phyloP scores from a whole-genome alignment of 2,113 vertebrate genomes.

The Myotis davidii region DNA sequence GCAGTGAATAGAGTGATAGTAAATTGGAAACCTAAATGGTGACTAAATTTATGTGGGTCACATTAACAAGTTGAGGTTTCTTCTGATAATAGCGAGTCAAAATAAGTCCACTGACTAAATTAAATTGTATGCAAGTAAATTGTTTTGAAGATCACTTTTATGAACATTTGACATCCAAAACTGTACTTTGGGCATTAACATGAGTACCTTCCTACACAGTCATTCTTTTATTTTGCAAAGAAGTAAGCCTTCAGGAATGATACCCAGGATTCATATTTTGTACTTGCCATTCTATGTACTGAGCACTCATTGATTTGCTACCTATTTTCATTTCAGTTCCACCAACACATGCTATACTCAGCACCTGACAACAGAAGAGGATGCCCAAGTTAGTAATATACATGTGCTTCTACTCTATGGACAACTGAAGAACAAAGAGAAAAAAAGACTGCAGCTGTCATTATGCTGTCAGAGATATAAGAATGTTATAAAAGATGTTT shows the following conservation, averaged over 20 bases:
- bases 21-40: background rate
- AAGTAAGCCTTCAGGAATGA: constrained; percentile 2
- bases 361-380: constrained; percentile 19
- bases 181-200: background rate
- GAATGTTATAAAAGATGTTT: constrained; percentile 44
- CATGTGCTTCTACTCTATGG: background rate
- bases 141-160: background rate
- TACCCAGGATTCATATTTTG: background rate
- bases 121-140: background rate
- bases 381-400: background rate
- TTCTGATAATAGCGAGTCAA: background rate
- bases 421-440: constrained; percentile 35
- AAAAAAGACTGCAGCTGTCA: constrained; percentile 31
- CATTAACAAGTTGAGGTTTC: background rate
- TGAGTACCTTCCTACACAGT: background rate
- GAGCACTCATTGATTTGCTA: background rate
- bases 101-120: constrained; percentile 28
- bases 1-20: background rate
- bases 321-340: constrained; percentile 16
- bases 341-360: background rate
- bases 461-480: constrained; percentile 29
- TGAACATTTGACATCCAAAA: background rate
- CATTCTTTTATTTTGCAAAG: constrained; percentile 30
- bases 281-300: background rate
- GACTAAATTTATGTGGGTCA: background rate